Evolutionary conservation across 2,113 vertebrate genomes (phyloP).

Genomic region (Tinamus guttatus): DNA sequence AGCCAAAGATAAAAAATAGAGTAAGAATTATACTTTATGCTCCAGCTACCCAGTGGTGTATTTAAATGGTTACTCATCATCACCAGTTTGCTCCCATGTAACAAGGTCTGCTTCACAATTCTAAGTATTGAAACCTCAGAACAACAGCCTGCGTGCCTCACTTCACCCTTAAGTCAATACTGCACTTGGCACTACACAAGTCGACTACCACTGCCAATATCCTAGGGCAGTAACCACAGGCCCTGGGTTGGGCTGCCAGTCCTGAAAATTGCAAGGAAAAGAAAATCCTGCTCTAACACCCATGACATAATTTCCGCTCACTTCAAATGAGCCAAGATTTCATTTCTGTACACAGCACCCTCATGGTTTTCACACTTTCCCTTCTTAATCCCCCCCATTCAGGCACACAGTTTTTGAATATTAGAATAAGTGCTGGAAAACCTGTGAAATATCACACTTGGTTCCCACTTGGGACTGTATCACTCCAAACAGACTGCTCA

Average conservation of each 20-base stretch:
- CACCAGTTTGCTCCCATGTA: neutral
- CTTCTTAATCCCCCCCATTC: neutral
- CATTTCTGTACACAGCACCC: neutral
- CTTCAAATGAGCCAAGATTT: neutral
- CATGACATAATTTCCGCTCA: neutral
- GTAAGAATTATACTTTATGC: neutral
- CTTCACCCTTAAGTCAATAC: neutral
- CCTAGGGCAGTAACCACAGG: neutral
- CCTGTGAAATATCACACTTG: neutral
- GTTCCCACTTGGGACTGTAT: neutral
- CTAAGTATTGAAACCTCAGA: neutral
- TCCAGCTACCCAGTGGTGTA: neutral
- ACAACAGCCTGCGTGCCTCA: neutral
- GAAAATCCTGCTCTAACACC: neutral
- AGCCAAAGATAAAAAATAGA: slow-evolving; percentile 43
- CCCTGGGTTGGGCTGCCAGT: neutral
- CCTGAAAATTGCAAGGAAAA: neutral
- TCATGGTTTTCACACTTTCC: neutral
- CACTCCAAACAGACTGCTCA: neutral
- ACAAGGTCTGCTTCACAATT: neutral
- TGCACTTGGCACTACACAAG: too few species aligned
- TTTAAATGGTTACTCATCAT: neutral
- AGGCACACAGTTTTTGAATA: neutral
- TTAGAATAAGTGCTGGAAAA: neutral
- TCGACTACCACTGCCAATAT: neutral